These are phyloP conservation scores for Lasioglossum morio DNA, from an alignment of 2,888 invertebrate species.

Conservation along the genomic window DNA sequence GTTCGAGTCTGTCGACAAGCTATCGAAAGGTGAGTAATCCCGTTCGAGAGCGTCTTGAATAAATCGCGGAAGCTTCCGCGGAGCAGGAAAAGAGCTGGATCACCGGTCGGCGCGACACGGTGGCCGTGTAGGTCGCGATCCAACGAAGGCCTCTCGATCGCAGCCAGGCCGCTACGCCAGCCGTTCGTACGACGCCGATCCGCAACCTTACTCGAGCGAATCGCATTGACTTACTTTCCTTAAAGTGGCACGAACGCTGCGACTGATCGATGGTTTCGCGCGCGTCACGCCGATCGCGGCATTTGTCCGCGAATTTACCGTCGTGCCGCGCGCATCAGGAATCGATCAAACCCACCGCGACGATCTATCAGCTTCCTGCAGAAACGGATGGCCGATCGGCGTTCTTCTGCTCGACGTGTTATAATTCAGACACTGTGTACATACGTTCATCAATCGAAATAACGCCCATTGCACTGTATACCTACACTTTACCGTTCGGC, in stretches of 20 bases:
- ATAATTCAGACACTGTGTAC: neutral
- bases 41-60: neutral
- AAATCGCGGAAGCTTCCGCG: conserved; percentile 49
- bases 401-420: neutral
- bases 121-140: conserved; percentile 51
- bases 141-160: conserved; percentile 60
- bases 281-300: conserved; percentile 21
- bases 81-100: conserved; percentile 15
- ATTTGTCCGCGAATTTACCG: neutral
- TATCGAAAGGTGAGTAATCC: conserved; percentile 86
- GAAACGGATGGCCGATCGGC: neutral
- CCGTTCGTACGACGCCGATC: conserved; percentile 27
- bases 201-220: conserved; percentile 74
- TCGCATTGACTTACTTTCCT: conserved; percentile 81
- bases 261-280: conserved; percentile 69
- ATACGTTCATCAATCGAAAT: neutral
- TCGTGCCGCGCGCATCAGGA: neutral
- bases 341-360: neutral
- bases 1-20: conserved; percentile 91
- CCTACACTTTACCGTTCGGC: neutral
- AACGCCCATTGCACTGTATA: neutral
- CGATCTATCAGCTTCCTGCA: neutral
- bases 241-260: conserved; percentile 75
- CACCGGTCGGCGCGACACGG: neutral
- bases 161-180: conserved; percentile 26